Evolutionary conservation across 2,888 invertebrate genomes (phyloP).

Genomic region (Lordiphosa fenestrarum): DNA sequence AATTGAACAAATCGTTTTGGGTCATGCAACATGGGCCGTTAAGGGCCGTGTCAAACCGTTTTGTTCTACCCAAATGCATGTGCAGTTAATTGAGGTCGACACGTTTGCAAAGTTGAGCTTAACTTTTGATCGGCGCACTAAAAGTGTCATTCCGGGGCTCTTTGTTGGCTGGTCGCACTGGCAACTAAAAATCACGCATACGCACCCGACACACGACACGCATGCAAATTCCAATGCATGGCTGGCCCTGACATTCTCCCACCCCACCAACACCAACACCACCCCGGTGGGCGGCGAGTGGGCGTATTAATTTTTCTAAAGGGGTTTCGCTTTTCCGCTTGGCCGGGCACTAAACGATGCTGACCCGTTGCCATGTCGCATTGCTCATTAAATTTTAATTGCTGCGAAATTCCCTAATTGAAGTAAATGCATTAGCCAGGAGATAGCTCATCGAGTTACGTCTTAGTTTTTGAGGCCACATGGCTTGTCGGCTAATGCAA

Average conservation of each 20-base stretch:
- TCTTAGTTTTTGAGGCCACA: conserved; percentile 42
- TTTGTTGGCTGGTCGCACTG: too few species aligned
- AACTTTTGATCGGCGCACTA: conserved; percentile 16
- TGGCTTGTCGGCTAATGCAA: conserved; percentile 49
- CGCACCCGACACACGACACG: conserved; percentile 12
- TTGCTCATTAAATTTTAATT: conserved; percentile 58
- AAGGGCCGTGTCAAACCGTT: conserved; percentile 1
- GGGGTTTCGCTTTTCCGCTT: conserved; percentile 8
- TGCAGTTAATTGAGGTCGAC: conserved; percentile 20
- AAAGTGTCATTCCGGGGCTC: conserved; percentile 4
- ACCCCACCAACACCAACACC: too few species aligned
- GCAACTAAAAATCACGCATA: conserved; percentile 50
- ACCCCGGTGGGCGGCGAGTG: conserved; percentile 13
- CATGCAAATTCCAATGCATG: conserved; percentile 14
- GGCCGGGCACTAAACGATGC: conserved; percentile 7
- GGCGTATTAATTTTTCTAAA: conserved; percentile 7
- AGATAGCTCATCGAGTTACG: conserved; percentile 52
- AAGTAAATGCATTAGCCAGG: conserved; percentile 32
- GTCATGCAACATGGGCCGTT: conserved; percentile 50
- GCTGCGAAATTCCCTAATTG: conserved; percentile 52
- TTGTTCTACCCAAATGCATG: conserved; percentile 4
- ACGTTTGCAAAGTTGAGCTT: conserved; percentile 13
- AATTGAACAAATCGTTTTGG: conserved; percentile 67
- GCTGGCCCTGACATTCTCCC: too few species aligned
- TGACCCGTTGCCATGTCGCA: conserved; percentile 23